These are phyloP conservation scores for Rhinophrynus dorsalis DNA, from an alignment of 2,797 vertebrate genomes.

Conservation along the genomic window DNA sequence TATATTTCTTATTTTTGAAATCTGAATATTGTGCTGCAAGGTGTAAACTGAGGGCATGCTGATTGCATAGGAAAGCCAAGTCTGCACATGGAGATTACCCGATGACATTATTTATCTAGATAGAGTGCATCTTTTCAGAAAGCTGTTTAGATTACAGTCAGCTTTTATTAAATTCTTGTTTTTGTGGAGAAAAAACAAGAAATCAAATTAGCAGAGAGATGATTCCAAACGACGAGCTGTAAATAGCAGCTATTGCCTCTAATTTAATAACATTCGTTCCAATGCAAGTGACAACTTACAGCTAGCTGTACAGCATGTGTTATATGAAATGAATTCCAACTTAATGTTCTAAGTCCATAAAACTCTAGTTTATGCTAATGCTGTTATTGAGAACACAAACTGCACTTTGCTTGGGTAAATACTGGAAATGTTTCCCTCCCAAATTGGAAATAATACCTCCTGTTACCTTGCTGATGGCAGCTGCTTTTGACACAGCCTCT, in stretches of 20 bases:
- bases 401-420: background rate
- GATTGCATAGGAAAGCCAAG: background rate
- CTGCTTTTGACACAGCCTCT: too few species aligned
- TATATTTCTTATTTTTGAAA: background rate
- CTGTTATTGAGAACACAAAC: background rate
- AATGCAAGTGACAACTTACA: constrained; percentile 17
- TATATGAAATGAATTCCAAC: constrained; percentile 3
- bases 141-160: background rate
- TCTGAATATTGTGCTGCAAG: background rate
- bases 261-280: constrained; percentile 18
- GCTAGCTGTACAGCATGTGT: background rate
- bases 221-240: constrained; percentile 22
- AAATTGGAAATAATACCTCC: background rate
- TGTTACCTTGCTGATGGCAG: background rate
- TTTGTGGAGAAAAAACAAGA: background rate
- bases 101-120: constrained; percentile 16
- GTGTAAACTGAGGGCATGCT: background rate
- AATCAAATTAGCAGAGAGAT: constrained; percentile 23
- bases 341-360: background rate
- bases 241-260: constrained; percentile 14
- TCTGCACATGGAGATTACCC: background rate
- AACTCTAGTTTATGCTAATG: background rate
- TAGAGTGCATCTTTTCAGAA: background rate
- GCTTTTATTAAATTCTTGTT: constrained; percentile 7
- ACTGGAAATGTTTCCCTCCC: background rate